phyloP scores from a whole-genome alignment of 2,797 vertebrate genomes.

The Chromobotia macracanthus region DNA sequence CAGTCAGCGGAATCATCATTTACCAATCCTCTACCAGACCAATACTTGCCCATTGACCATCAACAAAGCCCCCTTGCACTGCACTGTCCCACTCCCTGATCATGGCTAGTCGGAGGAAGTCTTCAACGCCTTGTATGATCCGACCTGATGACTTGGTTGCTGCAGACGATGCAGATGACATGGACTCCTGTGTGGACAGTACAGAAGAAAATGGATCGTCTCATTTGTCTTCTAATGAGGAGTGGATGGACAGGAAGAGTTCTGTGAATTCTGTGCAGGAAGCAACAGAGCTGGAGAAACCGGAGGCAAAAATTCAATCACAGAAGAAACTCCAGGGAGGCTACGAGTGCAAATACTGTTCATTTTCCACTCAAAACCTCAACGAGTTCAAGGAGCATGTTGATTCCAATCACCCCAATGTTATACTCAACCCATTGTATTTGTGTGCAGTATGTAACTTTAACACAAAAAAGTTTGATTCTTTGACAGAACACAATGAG shows the following conservation, averaged over 20 bases:
- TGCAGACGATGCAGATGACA: conserved; percentile 75
- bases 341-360: conserved; percentile 98
- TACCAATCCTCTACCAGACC: conserved; percentile 53
- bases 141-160: conserved; percentile 83
- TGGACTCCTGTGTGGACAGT: conserved; percentile 73
- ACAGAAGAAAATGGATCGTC: conserved; percentile 61
- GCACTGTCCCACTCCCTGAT: conserved; percentile 49
- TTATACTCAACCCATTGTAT: conserved; percentile 97
- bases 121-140: conserved; percentile 95
- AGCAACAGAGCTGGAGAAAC: conserved; percentile 81
- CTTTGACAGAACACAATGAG: conserved; percentile 95
- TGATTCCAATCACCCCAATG: conserved; percentile 93
- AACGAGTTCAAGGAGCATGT: conserved; percentile 97
- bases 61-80: conserved; percentile 55
- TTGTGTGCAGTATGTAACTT: conserved; percentile 97
- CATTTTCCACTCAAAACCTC: conserved; percentile 95
- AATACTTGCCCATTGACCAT: conserved; percentile 51
- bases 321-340: conserved; percentile 89
- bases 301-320: conserved; percentile 77
- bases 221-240: conserved; percentile 71
- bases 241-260: conserved; percentile 72
- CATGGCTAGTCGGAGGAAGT: conserved; percentile 97
- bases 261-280: conserved; percentile 74
- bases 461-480: conserved; percentile 98
- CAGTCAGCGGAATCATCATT: conserved; percentile 66